Evolutionary conservation across 2,888 invertebrate species (phyloP), one percentile per base, ranked within the genome.

Genomic region (Yponomeuta sedellus): DNA sequence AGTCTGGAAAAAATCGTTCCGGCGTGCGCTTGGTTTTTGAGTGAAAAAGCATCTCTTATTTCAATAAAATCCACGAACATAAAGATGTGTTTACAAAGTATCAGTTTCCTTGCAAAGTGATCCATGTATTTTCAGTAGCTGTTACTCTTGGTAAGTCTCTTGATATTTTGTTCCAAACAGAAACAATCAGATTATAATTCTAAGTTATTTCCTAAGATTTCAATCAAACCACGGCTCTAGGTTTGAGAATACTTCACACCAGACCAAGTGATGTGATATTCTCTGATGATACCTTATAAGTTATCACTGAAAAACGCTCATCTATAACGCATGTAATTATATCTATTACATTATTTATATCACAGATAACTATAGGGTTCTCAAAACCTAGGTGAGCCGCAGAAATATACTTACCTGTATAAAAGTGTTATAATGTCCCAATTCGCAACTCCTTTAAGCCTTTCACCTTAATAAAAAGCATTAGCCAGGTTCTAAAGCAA

Each of bases 1-100:
- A 91, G 90, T 91, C 86, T 82, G 69, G 83, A 86, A 89, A 89
- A 89, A 86, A 86, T 85, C 88, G 70, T 83, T 82, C 83, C 77
- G 80, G 83, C 77, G 87, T 79, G 75, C 86, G 78, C 90, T 82
- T 76, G 86, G 73, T 70, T 85, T 77, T 72, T 72, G 69, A 63
- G 22, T 57, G 34, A 62, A n/a, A 10, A 34, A 34, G 34, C 34
- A 6, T 34, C 8, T 34, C 34, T 3, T 8, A 34, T 34, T 34
- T 34, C 34, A 34, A 34, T 34, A 8, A 34, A 34, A 34, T 34
- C 34, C 6, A 34, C 5, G 8, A 34, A 6, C 6, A 34, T 34
- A 34, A 34, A 34, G 5, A 34, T 8, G 8, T 34, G 34, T 52
- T 16, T 16, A 0, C 44, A 52, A 52, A 52, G 3, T 44, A 12